Evolutionary conservation across 2,888 invertebrate species (phyloP).

Genomic region (Therioaphis trifolii): DNA sequence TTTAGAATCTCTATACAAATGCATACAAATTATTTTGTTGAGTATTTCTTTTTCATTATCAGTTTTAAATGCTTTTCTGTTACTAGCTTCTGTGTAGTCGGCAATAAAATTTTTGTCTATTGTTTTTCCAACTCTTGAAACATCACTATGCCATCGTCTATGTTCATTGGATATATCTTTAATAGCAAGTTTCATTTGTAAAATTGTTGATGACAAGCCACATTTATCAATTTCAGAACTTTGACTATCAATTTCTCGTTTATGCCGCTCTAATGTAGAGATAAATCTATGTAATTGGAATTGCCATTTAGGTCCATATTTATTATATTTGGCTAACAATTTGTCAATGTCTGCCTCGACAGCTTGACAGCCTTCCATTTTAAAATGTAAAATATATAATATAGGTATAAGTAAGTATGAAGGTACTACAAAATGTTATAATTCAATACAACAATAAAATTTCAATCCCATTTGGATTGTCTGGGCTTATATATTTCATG

Average conservation of each 20-base stretch:
- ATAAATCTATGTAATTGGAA: constrained; percentile 48
- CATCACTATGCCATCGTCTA: constrained; percentile 79
- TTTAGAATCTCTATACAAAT: constrained; percentile 56
- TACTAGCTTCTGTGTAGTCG: constrained; percentile 74
- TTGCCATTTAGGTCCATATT: constrained; percentile 59
- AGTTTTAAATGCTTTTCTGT: constrained; percentile 77
- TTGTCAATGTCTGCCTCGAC: constrained; percentile 56
- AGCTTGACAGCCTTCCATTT: constrained; percentile 47
- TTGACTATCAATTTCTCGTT: constrained; percentile 45
- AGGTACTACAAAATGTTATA: constrained; percentile 20
- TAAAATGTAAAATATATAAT: neutral
- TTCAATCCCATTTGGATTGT: constrained; percentile 81
- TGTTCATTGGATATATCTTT: constrained; percentile 88
- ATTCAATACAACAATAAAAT: neutral
- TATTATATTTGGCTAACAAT: constrained; percentile 50
- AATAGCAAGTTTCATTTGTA: constrained; percentile 82
- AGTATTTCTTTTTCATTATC: constrained; percentile 51
- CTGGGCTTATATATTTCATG: constrained; percentile 80
- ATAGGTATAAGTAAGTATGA: neutral
- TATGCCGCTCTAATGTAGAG: constrained; percentile 49
- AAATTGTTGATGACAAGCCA: constrained; percentile 44
- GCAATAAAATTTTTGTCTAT: constrained; percentile 80
- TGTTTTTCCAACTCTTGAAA: constrained; percentile 94
- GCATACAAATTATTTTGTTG: constrained; percentile 59
- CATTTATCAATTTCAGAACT: constrained; percentile 49